A percentile compares a stretch with the other conserved stretches of the same genome.
Evolutionary conservation across 1,140 invertebrate genomes (phyloP).

Genomic region (Drosophila asahinai): DNA sequence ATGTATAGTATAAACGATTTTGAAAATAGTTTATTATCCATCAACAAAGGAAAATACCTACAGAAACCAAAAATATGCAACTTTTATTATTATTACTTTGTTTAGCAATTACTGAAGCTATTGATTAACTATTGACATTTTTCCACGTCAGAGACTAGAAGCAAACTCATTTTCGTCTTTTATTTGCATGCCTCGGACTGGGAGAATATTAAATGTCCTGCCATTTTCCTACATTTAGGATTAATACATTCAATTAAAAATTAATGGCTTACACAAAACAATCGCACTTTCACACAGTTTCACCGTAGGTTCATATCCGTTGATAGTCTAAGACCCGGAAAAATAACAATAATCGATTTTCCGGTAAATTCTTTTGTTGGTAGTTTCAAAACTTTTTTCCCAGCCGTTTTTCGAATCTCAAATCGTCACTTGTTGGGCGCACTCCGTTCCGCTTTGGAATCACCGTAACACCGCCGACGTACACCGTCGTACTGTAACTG

Average conservation of each 20-base stretch:
- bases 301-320: slow-evolving; percentile 1
- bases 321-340: not conserved
- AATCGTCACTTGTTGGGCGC: slow-evolving; percentile 69
- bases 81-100: not conserved
- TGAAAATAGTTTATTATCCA: not conserved
- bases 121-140: not conserved
- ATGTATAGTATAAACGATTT: too few relatives aligned
- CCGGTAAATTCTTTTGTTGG: not conserved
- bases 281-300: slow-evolving; percentile 5
- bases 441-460: slow-evolving; percentile 21
- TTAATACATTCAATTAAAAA: slow-evolving; percentile 18
- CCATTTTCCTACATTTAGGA: not conserved
- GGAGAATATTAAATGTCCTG: slow-evolving; percentile 1
- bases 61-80: not conserved
- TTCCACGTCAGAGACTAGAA: not conserved
- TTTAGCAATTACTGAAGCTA: not conserved
- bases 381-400: slow-evolving; percentile 9
- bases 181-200: not conserved
- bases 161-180: not conserved
- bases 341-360: slow-evolving; percentile 5
- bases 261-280: slow-evolving; percentile 36
- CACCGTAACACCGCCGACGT: slow-evolving; percentile 59
- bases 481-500: slow-evolving; percentile 76
- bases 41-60: not conserved
- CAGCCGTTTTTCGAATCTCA: slow-evolving; percentile 16